A percentile compares a stretch with the other conserved stretches of the same genome.
Conservation (phyloP, 2,797 vertebrate species). For the Halcyon badia region DNA sequence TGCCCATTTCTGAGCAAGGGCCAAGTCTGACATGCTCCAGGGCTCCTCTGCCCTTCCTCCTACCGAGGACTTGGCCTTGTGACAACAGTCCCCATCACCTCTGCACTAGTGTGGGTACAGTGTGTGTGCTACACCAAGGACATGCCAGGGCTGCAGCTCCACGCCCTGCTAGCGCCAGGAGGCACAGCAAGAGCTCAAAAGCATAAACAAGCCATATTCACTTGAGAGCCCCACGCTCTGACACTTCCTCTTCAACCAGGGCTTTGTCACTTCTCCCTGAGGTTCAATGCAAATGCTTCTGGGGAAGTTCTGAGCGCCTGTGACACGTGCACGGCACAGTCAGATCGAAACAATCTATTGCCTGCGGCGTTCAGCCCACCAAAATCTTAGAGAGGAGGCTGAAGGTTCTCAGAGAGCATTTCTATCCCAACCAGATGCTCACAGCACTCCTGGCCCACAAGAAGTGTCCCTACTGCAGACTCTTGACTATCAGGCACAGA, state of each 20-base stretch:
- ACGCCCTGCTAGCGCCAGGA: background rate
- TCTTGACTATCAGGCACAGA: background rate
- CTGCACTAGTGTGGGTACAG: background rate
- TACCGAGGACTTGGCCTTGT: fast-evolving
- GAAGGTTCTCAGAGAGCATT: background rate
- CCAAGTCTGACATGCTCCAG: background rate
- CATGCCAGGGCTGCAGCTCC: background rate
- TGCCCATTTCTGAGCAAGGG: background rate
- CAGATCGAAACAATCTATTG: background rate
- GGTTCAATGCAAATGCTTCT: background rate
- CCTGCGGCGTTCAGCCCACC: background rate
- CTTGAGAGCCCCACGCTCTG: background rate
- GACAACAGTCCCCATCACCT: background rate
- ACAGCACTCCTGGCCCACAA: background rate
- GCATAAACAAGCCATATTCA: background rate
- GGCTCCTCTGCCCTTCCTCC: background rate
- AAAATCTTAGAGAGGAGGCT: background rate
- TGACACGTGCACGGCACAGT: fast-evolving
- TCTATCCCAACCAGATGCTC: background rate
- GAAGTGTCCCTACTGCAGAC: background rate
- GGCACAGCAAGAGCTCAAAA: background rate
- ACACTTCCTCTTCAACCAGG: background rate
- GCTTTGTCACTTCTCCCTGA: background rate
- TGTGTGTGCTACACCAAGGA: background rate
- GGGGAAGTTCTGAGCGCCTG: background rate